Evolutionary conservation across 35 echinoderm and acorn worm genomes (phyloP), one percentile per base, ranked within the genome.

Genomic region (Acanthaster planci): DNA sequence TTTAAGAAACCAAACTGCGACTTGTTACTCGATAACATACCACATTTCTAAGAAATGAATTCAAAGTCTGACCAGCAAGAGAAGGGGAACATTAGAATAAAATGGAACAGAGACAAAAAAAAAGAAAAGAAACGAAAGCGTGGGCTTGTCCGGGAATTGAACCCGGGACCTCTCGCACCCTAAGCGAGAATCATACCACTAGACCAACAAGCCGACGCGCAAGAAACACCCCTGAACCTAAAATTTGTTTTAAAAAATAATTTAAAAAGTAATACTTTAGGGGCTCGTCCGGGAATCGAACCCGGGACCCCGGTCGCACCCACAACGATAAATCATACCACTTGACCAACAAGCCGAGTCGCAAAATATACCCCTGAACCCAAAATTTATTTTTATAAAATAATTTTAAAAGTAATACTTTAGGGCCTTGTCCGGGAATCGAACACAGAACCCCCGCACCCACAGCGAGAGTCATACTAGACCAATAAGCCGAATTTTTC

Each of bases 231-330:
- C n/a, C n/a, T n/a, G n/a, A n/a, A n/a, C n/a, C n/a, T n/a, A n/a
- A n/a, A n/a, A n/a, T n/a, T n/a, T n/a, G n/a, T n/a, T n/a, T n/a
- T n/a, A n/a, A n/a, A n/a, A n/a, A n/a, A 12, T 47, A 6, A 6
- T 12, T 12, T 47, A 6, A 6, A 64, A 64, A 0, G 38, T 37
- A 40, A 7, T 1, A 40, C 15, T 19, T 17, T 59, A 52, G 5
- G 84, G 84, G 84, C 84, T 47, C 26, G 84, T 86, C 84, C 84
- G 84, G 84, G 39, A 88, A 81, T 81, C 39, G 82, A 91, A 92
- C 90, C 90, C 90, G 84, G 90, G 90, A 87, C 90, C 90, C 87
- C 90, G n/a, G n/a, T 92, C 90, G 90, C 90, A 92, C 90, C 90
- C 90, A 7, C 86, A 92, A 84, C 90, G 90, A 92, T 76, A n/a